phyloP scores from a whole-genome alignment of 92 coral and sea anemone species.

The Isaurus tuberculatus region DNA sequence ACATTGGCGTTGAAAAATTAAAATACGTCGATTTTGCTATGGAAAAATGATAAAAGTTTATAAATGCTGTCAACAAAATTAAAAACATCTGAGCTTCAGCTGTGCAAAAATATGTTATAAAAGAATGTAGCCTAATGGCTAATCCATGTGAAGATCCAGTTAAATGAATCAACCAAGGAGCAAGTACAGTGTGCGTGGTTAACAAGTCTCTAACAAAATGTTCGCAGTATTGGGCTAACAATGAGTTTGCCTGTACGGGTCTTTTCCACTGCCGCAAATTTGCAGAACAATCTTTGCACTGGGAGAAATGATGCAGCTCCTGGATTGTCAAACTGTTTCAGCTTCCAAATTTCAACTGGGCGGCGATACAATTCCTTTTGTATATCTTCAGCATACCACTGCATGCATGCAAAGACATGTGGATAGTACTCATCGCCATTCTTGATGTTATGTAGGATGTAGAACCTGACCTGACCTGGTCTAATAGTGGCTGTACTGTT shows the following conservation, averaged over 20 bases:
- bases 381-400: conserved; percentile 52
- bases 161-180: not conserved
- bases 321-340: conserved; percentile 33
- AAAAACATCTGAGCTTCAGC: conserved; percentile 6
- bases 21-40: not conserved
- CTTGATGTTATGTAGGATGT: conserved; percentile 35
- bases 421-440: conserved; percentile 25
- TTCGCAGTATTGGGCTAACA: conserved; percentile 47
- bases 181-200: not conserved
- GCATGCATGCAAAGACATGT: conserved; percentile 57
- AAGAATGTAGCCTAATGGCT: not conserved
- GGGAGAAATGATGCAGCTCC: conserved; percentile 62
- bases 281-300: conserved; percentile 49
- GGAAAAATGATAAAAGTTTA: not conserved
- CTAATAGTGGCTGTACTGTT: conserved; percentile 40
- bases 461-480: conserved; percentile 56
- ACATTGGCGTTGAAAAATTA: not conserved
- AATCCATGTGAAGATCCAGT: conserved; percentile 9
- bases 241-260: conserved; percentile 39
- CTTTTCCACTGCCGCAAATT: conserved; percentile 51
- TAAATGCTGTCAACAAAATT: conserved; percentile 11
- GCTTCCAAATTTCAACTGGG: conserved; percentile 56
- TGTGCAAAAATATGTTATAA: not conserved
- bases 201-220: conserved; percentile 45
- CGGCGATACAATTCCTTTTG: conserved; percentile 48